Evolutionary conservation across 2,113 vertebrate species (phyloP).

Genomic region (Castor canadensis): DNA sequence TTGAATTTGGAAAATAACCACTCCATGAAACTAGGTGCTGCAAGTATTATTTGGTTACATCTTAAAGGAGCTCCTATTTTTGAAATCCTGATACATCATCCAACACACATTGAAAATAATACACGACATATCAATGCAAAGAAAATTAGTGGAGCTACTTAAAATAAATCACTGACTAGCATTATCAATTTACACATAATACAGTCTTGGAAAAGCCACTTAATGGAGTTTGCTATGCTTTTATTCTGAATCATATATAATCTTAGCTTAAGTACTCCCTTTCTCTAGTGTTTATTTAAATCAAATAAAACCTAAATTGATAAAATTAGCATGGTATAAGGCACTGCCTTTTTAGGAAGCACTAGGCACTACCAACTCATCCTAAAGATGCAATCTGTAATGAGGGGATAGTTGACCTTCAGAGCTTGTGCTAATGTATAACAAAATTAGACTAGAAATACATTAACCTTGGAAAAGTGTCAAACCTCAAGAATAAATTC

Average conservation of each 20-base stretch:
- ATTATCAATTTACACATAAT: background rate
- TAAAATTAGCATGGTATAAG: background rate
- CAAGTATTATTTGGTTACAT: background rate
- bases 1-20: background rate
- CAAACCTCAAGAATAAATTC: slow-evolving; percentile 39
- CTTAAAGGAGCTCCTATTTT: background rate
- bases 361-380: background rate
- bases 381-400: background rate
- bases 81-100: background rate
- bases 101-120: background rate
- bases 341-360: slow-evolving; percentile 18
- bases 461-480: slow-evolving; percentile 10
- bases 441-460: slow-evolving; percentile 54
- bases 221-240: background rate
- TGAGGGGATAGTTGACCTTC: background rate
- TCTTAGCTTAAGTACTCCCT: background rate
- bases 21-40: background rate
- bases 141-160: background rate
- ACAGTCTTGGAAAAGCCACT: background rate
- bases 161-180: background rate
- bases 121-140: background rate
- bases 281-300: slow-evolving; percentile 14
- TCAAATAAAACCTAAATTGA: slow-evolving; percentile 34
- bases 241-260: slow-evolving; percentile 11
- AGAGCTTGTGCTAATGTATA: background rate